Conservation (phyloP, 1,140 invertebrate species). For the Bactericera cockerelli region DNA sequence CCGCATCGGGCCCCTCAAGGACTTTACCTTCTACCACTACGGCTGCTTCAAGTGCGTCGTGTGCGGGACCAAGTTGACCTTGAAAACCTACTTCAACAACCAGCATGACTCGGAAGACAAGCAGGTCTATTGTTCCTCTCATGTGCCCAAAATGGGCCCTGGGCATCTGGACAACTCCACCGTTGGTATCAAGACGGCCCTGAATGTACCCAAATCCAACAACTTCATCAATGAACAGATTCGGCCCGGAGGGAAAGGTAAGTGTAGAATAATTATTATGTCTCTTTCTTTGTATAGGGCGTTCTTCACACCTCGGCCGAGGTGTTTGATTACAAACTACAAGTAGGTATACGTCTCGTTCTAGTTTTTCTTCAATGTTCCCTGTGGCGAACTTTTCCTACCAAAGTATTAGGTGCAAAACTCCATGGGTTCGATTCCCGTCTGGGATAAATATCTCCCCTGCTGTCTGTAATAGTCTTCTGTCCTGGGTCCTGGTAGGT, state of each 20-base stretch:
- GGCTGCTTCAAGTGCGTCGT: slow-evolving; percentile 94
- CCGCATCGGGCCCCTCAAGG: slow-evolving; percentile 89
- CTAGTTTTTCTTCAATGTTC: too few species aligned
- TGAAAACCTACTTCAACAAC: slow-evolving; percentile 99
- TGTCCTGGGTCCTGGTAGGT: too few species aligned
- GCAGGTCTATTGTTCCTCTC: slow-evolving; percentile 92
- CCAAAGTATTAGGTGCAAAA: too few species aligned
- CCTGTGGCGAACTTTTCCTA: too few species aligned
- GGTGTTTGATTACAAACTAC: too few species aligned
- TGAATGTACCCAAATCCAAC: slow-evolving; percentile 70
- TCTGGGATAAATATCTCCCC: too few species aligned
- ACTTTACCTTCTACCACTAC: slow-evolving; percentile 95
- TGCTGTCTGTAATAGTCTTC: too few species aligned
- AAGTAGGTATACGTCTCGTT: too few species aligned
- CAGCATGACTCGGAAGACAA: slow-evolving; percentile 90
- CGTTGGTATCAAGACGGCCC: slow-evolving; percentile 76
- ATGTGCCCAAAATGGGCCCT: slow-evolving; percentile 87
- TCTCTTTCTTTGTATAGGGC: too few species aligned
- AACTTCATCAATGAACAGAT: slow-evolving; percentile 86
- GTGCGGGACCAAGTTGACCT: slow-evolving; percentile 86
- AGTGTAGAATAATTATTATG: too few species aligned
- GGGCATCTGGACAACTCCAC: slow-evolving; percentile 78
- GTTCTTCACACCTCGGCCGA: too few species aligned
- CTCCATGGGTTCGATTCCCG: too few species aligned
- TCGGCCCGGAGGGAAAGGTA: slow-evolving; percentile 42